phyloP scores from a whole-genome alignment of 2,888 invertebrate species.

The Limnephilus lunatus region DNA sequence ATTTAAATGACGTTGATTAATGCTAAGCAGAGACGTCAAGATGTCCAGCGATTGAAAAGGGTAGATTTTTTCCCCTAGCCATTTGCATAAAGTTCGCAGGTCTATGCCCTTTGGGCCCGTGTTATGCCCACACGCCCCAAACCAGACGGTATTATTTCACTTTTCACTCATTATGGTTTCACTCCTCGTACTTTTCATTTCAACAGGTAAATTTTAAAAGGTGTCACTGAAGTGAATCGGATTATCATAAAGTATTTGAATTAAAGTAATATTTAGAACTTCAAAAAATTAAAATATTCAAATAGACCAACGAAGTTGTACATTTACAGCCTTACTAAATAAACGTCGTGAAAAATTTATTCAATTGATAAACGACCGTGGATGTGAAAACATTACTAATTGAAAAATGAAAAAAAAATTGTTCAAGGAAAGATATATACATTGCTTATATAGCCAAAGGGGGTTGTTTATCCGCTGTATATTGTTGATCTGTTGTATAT shows the following conservation, averaged over 20 bases:
- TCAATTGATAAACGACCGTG: too few relatives aligned
- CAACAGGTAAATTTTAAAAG: background rate
- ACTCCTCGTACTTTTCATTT: background rate
- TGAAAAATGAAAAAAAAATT: too few relatives aligned
- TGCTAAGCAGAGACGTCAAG: conserved; percentile 59
- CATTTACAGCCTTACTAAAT: too few relatives aligned
- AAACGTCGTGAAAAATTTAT: too few relatives aligned
- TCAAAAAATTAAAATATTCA: too few relatives aligned
- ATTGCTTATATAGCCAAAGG: too few relatives aligned
- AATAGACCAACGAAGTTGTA: too few relatives aligned
- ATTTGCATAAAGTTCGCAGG: conserved; percentile 55
- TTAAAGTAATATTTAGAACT: background rate
- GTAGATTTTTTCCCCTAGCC: conserved; percentile 46
- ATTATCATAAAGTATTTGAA: background rate
- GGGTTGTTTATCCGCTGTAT: too few relatives aligned
- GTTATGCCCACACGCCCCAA: background rate
- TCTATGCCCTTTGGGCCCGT: background rate
- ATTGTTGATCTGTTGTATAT: too few relatives aligned
- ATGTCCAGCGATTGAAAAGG: conserved; percentile 56
- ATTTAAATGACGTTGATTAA: conserved; percentile 60
- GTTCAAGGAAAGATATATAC: too few relatives aligned
- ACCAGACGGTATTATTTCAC: background rate
- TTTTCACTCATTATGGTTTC: background rate
- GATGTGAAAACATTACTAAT: too few relatives aligned
- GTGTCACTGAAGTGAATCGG: background rate